Conservation (phyloP, 1,140 invertebrate species). For the Scaptodrosophila lebanonensis region DNA sequence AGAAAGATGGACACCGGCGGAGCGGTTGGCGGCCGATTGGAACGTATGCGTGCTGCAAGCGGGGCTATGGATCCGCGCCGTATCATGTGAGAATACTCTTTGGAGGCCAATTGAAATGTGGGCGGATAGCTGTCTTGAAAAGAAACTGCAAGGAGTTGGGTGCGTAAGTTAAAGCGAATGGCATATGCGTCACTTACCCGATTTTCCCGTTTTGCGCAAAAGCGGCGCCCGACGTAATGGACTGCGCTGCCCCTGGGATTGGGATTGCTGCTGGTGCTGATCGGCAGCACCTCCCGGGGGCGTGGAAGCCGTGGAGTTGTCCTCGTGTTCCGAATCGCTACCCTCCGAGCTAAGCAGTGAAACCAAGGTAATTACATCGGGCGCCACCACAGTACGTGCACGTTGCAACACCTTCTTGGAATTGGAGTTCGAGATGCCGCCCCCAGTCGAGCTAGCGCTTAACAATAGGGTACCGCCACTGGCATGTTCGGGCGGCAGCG, state of each 20-base stretch:
- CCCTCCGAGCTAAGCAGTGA: conserved; percentile 75
- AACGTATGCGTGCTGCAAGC: conserved; percentile 64
- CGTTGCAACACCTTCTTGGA: conserved; percentile 55
- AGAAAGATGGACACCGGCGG: conserved; percentile 74
- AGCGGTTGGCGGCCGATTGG: conserved; percentile 73
- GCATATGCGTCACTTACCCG: conserved; percentile 50
- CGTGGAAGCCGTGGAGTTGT: conserved; percentile 31
- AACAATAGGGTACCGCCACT: not conserved
- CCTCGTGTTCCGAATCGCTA: conserved; percentile 75
- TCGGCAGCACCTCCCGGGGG: conserved; percentile 21
- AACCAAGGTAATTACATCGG: conserved; percentile 72
- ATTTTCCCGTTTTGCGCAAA: conserved; percentile 73
- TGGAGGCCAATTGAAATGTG: conserved; percentile 66
- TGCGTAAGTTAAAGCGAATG: not conserved
- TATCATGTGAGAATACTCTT: conserved; percentile 74
- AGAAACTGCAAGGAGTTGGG: conserved; percentile 68
- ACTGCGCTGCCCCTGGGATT: conserved; percentile 37
- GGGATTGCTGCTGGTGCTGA: not conserved
- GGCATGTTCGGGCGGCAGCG: conserved; percentile 1
- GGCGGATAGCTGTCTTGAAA: conserved; percentile 76
- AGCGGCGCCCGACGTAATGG: conserved; percentile 53
- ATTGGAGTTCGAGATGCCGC: not conserved
- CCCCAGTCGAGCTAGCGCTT: too few relatives aligned
- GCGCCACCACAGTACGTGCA: conserved; percentile 58
- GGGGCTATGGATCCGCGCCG: conserved; percentile 72